Conservation (phyloP, 2,888 invertebrate species). For the Slavum lentiscoides region DNA sequence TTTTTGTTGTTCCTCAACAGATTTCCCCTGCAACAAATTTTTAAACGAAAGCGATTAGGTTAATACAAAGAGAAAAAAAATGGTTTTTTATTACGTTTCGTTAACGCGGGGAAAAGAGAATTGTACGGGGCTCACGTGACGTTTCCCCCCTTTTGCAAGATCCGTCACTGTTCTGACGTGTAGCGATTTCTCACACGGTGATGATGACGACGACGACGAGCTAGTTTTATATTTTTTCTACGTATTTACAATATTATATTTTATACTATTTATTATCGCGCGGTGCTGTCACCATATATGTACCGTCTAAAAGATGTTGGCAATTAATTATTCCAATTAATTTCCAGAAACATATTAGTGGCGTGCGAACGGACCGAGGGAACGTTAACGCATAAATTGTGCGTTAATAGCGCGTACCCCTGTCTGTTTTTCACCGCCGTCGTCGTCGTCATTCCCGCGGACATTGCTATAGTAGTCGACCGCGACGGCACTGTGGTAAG, state of each 20-base stretch:
- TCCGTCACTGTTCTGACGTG: background rate
- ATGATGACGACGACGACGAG: background rate
- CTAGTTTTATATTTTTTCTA: background rate
- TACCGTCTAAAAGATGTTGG: conserved; percentile 8
- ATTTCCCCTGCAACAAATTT: conserved; percentile 39
- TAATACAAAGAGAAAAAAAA: too few species aligned
- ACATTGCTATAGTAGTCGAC: too few species aligned
- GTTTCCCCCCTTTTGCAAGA: too few species aligned
- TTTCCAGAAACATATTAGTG: conserved; percentile 31
- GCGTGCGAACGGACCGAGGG: background rate
- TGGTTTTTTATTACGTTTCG: too few species aligned
- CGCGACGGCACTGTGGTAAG: background rate
- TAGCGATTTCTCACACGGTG: too few species aligned
- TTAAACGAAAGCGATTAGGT: background rate
- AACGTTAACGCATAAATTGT: conserved; percentile 40
- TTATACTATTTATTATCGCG: background rate
- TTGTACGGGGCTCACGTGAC: too few species aligned
- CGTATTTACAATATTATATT: background rate
- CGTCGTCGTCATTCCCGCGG: too few species aligned
- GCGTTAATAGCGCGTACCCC: conserved; percentile 16
- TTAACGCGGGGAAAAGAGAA: too few species aligned
- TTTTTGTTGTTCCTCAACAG: conserved; percentile 38
- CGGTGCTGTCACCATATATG: background rate
- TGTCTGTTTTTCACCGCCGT: background rate
- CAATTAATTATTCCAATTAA: conserved; percentile 46